Conservation (phyloP, 2,888 invertebrate species). For the Melieria picta region DNA sequence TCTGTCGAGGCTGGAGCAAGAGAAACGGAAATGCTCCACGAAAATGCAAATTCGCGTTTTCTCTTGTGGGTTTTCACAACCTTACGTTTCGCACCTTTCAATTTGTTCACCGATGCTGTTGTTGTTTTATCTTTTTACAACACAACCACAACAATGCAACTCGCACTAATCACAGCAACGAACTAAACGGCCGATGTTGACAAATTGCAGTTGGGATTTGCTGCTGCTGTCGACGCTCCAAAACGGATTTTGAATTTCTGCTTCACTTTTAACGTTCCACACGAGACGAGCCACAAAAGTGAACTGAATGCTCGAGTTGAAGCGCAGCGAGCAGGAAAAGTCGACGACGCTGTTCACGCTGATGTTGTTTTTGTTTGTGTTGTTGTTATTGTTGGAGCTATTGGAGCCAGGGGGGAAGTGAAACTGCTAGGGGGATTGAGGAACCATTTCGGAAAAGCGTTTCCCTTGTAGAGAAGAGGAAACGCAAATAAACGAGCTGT, state of each 20-base stretch:
- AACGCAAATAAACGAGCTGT: slow-evolving; percentile 15
- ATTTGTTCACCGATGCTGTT: too few species aligned
- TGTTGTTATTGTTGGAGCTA: neutral
- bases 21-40: too few species aligned
- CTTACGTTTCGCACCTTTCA: too few species aligned
- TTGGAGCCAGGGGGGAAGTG: neutral
- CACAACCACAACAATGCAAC: too few species aligned
- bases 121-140: too few species aligned
- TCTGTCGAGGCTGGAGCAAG: too few species aligned
- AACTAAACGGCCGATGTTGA: too few species aligned
- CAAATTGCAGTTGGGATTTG: too few species aligned
- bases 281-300: slow-evolving; percentile 52
- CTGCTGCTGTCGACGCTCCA: too few species aligned
- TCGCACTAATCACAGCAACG: too few species aligned
- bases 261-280: slow-evolving; percentile 47
- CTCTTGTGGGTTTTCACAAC: too few species aligned
- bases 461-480: neutral
- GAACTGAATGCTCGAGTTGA: slow-evolving; percentile 43
- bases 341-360: slow-evolving; percentile 10
- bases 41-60: too few species aligned
- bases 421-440: neutral
- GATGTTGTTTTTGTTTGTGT: slow-evolving; percentile 4
- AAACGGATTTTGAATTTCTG: slow-evolving; percentile 21
- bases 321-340: slow-evolving; percentile 28
- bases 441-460: slow-evolving; percentile 18